A percentile compares a stretch with the other conserved stretches of the same genome.
These are phyloP conservation scores for Delphinapterus leucas DNA, from an alignment of 2,113 vertebrate species.

Conservation along the genomic window DNA sequence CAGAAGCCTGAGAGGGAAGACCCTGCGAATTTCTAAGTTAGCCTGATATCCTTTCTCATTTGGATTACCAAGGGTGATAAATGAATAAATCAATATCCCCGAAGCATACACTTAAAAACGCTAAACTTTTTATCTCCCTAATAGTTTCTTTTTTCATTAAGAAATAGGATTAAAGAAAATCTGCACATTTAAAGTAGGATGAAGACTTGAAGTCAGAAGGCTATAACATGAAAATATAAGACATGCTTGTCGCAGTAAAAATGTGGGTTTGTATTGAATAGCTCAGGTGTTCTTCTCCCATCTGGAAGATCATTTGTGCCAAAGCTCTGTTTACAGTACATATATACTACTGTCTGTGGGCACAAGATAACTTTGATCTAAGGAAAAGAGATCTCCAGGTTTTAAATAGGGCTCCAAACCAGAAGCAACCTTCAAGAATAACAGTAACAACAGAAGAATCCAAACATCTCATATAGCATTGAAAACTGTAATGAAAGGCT, in stretches of 20 bases:
- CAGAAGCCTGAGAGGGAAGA: not conserved
- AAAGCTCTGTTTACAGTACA: not conserved
- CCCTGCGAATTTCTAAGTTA: conserved; percentile 23
- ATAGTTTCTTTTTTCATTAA: conserved; percentile 44
- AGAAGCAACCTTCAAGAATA: not conserved
- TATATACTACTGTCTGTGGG: not conserved
- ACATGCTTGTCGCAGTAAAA: not conserved
- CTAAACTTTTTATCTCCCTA: conserved; percentile 45
- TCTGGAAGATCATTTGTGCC: not conserved
- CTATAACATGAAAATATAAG: not conserved
- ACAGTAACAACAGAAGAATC: not conserved
- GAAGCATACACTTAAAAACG: conserved; percentile 20
- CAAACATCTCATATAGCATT: not conserved
- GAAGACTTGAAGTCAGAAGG: not conserved
- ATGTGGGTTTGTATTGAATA: not conserved
- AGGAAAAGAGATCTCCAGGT: not conserved
- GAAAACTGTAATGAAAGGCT: conserved; percentile 47
- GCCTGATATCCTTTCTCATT: not conserved
- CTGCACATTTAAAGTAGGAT: not conserved
- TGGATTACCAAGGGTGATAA: not conserved
- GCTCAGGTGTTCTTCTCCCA: not conserved
- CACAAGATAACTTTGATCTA: not conserved
- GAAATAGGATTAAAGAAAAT: conserved; percentile 35
- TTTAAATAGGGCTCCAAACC: not conserved
- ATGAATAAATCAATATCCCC: conserved; percentile 41